phyloP scores from a whole-genome alignment of 2,888 invertebrate species.

The Caenorhabditis sp. region DNA sequence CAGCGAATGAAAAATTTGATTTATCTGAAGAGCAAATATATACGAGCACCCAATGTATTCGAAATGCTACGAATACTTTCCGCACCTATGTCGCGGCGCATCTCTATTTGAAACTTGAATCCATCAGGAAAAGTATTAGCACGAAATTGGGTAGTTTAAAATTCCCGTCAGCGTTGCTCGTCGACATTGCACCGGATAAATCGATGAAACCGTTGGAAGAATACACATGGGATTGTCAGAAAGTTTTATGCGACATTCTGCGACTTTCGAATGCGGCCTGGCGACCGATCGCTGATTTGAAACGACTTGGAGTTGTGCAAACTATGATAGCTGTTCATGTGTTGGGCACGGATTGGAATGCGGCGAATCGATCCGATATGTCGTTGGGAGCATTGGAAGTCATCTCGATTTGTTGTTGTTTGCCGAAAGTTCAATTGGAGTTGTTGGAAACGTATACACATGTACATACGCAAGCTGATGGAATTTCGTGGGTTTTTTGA shows the following conservation, averaged over 20 bases:
- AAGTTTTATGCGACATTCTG: constrained; percentile 79
- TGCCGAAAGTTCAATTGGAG: constrained; percentile 28
- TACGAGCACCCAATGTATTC: constrained; percentile 86
- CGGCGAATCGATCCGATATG: neutral
- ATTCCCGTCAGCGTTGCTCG: constrained; percentile 18
- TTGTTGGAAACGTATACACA: constrained; percentile 9
- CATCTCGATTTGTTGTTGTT: constrained; percentile 79
- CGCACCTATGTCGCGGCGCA: constrained; percentile 82
- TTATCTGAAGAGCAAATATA: constrained; percentile 87
- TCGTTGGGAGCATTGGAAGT: constrained; percentile 80
- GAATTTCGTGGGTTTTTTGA: constrained; percentile 12
- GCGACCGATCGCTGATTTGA: constrained; percentile 87
- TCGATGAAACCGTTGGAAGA: constrained; percentile 79
- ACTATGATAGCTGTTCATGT: constrained; percentile 83
- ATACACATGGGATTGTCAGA: constrained; percentile 86
- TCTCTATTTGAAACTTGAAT: constrained; percentile 81
- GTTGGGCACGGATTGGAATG: constrained; percentile 27
- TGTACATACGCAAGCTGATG: neutral
- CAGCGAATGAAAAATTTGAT: constrained; percentile 72
- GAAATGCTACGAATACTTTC: constrained; percentile 88
- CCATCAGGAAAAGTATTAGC: constrained; percentile 29
- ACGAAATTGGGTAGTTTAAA: constrained; percentile 4
- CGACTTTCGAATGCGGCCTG: constrained; percentile 74
- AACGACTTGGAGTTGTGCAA: constrained; percentile 81
- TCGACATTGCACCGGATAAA: constrained; percentile 28